These are phyloP conservation scores for Dryadula phaetusa DNA, from an alignment of 2,888 invertebrate genomes.

Conservation along the genomic window DNA sequence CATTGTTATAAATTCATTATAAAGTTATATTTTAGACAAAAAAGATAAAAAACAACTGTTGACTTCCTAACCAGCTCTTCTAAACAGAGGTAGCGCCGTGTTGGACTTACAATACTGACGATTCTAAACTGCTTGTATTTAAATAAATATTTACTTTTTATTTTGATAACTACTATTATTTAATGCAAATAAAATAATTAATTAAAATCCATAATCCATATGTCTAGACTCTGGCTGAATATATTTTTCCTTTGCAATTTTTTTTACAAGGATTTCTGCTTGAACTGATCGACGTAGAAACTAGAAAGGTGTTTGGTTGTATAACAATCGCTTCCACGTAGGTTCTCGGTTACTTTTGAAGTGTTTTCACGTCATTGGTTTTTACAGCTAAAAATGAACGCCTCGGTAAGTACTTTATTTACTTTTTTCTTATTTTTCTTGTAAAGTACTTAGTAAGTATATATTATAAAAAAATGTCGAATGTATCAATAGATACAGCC, in stretches of 20 bases:
- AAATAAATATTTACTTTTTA: no score
- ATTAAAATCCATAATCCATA: no score
- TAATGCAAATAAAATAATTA: no score
- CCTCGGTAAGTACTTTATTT: slow-evolving; percentile 1
- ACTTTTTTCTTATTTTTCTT: slow-evolving; percentile 10
- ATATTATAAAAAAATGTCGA: slow-evolving; percentile 1
- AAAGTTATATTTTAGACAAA: no score
- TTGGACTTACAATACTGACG: no score
- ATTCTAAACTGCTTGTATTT: no score
- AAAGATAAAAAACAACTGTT: no score
- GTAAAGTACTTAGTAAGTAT: slow-evolving; percentile 10
- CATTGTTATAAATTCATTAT: no score
- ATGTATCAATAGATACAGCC: background rate
- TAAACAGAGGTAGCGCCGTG: no score
- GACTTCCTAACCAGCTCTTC: no score
- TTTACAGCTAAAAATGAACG: slow-evolving; percentile 45
- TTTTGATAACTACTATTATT: no score
- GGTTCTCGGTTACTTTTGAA: slow-evolving; percentile 55
- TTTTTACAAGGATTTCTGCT: slow-evolving; percentile 61
- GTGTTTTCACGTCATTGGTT: slow-evolving; percentile 68
- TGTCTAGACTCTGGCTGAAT: background rate
- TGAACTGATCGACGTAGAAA: slow-evolving; percentile 58
- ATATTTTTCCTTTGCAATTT: slow-evolving; percentile 36
- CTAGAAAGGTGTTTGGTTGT: slow-evolving; percentile 79
- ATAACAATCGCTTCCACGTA: slow-evolving; percentile 54